These are phyloP conservation scores for Microcebus ravelobensis DNA, from an alignment of 2,113 vertebrate genomes.

Conservation along the genomic window DNA sequence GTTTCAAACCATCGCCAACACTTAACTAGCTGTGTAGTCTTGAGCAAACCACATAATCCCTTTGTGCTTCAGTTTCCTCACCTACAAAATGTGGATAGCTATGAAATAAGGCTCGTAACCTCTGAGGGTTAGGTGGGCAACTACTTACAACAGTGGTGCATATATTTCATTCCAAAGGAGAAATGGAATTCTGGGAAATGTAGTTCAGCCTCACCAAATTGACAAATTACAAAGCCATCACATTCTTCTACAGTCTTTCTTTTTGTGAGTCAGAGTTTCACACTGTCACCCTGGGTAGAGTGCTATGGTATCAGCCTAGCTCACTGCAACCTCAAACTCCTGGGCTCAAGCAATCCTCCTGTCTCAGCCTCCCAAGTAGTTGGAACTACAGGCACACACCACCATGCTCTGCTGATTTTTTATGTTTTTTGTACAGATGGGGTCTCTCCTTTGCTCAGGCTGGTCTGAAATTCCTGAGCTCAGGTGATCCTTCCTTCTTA, in stretches of 20 bases:
- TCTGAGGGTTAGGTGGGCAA: not conserved
- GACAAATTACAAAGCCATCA: not conserved
- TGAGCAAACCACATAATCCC: not conserved
- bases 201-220: not conserved
- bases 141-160: not conserved
- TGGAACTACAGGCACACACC: too few relatives aligned
- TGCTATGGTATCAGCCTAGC: too few relatives aligned
- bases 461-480: too few relatives aligned
- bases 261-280: too few relatives aligned
- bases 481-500: too few relatives aligned
- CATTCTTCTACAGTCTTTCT: not conserved
- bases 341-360: too few relatives aligned
- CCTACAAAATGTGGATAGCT: not conserved
- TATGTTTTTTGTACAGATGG: too few relatives aligned
- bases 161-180: not conserved
- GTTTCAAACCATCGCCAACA: not conserved
- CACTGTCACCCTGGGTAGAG: too few relatives aligned
- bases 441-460: too few relatives aligned
- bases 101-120: not conserved
- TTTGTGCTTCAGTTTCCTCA: not conserved
- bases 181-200: not conserved
- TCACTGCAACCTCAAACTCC: too few relatives aligned
- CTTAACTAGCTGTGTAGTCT: not conserved
- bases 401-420: too few relatives aligned
- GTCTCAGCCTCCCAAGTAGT: too few relatives aligned